Evolutionary conservation across 2,888 invertebrate species (phyloP).

Genomic region (Eustalomyia histrio): DNA sequence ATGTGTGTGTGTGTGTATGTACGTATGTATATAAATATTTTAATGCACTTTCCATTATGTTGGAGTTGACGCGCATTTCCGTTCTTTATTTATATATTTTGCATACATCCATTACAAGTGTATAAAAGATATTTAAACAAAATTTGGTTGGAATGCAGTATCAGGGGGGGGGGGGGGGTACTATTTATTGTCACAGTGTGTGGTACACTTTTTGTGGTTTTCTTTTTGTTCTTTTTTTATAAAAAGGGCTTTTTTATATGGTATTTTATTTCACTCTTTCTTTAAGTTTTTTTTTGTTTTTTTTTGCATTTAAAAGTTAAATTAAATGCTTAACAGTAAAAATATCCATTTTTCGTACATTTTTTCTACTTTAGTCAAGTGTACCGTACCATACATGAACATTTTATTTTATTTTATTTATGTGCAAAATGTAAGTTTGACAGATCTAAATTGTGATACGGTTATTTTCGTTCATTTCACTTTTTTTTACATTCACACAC

Average conservation of each 20-base stretch:
- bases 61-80: constrained; percentile 64
- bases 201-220: constrained; percentile 48
- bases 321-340: constrained; percentile 17
- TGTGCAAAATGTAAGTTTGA: constrained; percentile 39
- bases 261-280: background rate
- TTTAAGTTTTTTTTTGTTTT: background rate
- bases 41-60: constrained; percentile 65
- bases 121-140: background rate
- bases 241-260: no score
- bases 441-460: constrained; percentile 59
- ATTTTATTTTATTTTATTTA: constrained; percentile 8
- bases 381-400: constrained; percentile 17
- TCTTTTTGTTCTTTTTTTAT: constrained; percentile 33
- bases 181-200: constrained; percentile 41
- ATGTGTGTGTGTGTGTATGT: no score
- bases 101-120: constrained; percentile 19
- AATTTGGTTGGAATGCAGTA: constrained; percentile 12
- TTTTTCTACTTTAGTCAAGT: constrained; percentile 59
- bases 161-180: constrained; percentile 30
- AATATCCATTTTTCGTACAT: constrained; percentile 48
- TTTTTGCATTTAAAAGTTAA: constrained; percentile 36
- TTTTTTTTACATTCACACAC: background rate
- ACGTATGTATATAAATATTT: no score
- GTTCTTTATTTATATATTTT: constrained; percentile 48
- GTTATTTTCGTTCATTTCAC: constrained; percentile 48